A percentile compares a stretch with the other conserved stretches of the same genome.
These are phyloP conservation scores for Myripristis jacobus DNA, from an alignment of 2,797 vertebrate species.

Conservation along the genomic window DNA sequence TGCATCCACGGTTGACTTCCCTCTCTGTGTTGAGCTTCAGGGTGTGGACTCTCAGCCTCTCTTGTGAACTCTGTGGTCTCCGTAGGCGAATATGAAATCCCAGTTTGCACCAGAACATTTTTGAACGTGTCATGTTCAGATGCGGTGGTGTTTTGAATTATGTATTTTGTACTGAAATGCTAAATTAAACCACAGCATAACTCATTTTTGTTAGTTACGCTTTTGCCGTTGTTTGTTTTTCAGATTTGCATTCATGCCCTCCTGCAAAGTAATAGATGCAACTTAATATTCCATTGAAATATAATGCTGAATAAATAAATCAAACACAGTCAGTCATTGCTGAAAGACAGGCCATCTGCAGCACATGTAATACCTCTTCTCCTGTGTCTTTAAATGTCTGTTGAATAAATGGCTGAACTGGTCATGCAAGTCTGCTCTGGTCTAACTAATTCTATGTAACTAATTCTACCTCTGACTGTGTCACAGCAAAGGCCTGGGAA, in stretches of 20 bases:
- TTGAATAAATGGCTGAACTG: constrained; percentile 43
- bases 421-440: constrained; percentile 33
- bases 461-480: constrained; percentile 58
- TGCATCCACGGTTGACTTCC: constrained; percentile 10
- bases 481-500: constrained; percentile 54
- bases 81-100: constrained; percentile 30
- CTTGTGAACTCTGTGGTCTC: constrained; percentile 45
- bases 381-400: constrained; percentile 28
- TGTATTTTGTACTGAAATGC: not conserved
- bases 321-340: constrained; percentile 3
- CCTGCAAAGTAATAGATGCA: not conserved
- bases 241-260: not conserved
- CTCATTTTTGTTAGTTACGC: not conserved
- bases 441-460: constrained; percentile 37
- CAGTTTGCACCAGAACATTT: constrained; percentile 30
- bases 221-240: not conserved
- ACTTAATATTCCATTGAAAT: not conserved
- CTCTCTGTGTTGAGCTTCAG: constrained; percentile 36
- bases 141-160: not conserved
- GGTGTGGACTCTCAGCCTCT: constrained; percentile 27
- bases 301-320: not conserved
- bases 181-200: not conserved
- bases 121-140: constrained; percentile 20
- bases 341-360: constrained; percentile 3
- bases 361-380: constrained; percentile 18